Evolutionary conservation across 2,888 invertebrate species (phyloP), one percentile per base, ranked within the genome.

Genomic region (Himalopsyche tibetana): DNA sequence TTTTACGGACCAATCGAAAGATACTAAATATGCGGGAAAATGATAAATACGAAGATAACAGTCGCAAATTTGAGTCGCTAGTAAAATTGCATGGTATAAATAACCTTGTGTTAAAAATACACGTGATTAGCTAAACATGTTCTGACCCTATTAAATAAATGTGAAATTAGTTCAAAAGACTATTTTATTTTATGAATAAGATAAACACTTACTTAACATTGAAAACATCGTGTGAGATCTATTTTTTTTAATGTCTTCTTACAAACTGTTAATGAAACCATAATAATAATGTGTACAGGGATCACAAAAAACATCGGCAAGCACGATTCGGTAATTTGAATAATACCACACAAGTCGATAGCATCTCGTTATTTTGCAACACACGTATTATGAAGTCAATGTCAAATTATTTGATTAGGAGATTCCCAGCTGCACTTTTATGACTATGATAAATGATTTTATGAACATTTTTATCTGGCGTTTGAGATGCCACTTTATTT

Each of bases 191-290:
- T 28, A 1, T 28, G 28, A n/a, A n/a, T n/a, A 56, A 56, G 56
- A 56, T 56, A n/a, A 3, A 19, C 8, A 56, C 56, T 19, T 19
- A 63, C 8, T 56, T 17, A 17, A 19, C 63, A 19, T 19, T 8
- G 51, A 51, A 51, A 51, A 51, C 74, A 36, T 74, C 74, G 74
- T 74, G 74, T 74, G 74, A 74, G 74, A 74, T 74, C 74, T 74
- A 74, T 74, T 74, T 74, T n/a, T 55, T 63, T 63, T 56, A 56
- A 69, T 69, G 28, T 28, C 9, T 28, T 28, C 45, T 11, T 36
- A 74, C 74, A 74, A 74, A 36, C 36, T 74, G 38, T 15, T 38
- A 38, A 12, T 74, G 15, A 38, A 74, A 74, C 74, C 11, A 74
- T 38, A 36, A 63, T n/a, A 28, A 28, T 28, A 28, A 28, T n/a